phyloP scores from a whole-genome alignment of 2,888 invertebrate species.

The Spilarctia lutea region DNA sequence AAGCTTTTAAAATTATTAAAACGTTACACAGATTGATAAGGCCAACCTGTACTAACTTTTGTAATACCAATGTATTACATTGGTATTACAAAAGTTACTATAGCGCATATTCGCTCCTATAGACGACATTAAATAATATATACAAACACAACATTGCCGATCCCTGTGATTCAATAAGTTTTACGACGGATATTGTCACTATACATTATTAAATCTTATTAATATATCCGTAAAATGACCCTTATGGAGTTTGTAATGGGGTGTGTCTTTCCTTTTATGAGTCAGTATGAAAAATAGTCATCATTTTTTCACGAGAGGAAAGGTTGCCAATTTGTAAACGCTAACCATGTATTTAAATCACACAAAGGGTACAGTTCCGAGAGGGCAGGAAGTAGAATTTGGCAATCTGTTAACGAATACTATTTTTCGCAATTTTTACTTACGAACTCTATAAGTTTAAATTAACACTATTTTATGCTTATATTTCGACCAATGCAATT shows the following conservation, averaged over 20 bases:
- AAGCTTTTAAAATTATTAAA: constrained; percentile 57
- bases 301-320: constrained; percentile 49
- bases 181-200: constrained; percentile 37
- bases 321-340: constrained; percentile 57
- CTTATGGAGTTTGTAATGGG: constrained; percentile 41
- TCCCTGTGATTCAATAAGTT: constrained; percentile 18
- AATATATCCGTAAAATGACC: constrained; percentile 43
- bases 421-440: constrained; percentile 25
- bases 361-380: constrained; percentile 32
- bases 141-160: constrained; percentile 19
- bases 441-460: constrained; percentile 20
- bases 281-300: constrained; percentile 52
- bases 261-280: constrained; percentile 44
- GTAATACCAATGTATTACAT: too few relatives aligned
- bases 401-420: constrained; percentile 35
- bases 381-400: constrained; percentile 41
- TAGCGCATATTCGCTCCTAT: constrained; percentile 27
- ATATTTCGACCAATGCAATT: not conserved
- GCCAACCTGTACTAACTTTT: constrained; percentile 34
- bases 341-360: constrained; percentile 54
- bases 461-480: constrained; percentile 33
- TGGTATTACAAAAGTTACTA: too few relatives aligned
- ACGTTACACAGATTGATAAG: constrained; percentile 49
- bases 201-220: constrained; percentile 40
- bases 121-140: constrained; percentile 21